Percentiles rank a stretch among this genome's conserved stretches.
phyloP scores from a whole-genome alignment of 2,113 vertebrate species.

The Chamaea fasciata region DNA sequence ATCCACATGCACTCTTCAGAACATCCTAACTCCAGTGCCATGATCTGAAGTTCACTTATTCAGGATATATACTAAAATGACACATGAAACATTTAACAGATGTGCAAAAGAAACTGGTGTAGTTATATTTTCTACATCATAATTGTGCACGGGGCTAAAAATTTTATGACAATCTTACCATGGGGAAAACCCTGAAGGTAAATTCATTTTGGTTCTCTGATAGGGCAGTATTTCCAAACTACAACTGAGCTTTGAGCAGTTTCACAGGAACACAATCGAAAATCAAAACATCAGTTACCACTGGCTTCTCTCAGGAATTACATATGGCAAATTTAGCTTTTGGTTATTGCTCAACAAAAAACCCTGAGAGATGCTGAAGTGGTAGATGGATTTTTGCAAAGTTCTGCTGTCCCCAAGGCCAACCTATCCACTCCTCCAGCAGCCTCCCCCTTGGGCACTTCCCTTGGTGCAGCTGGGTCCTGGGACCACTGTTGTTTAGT shows the following conservation, averaged over 20 bases:
- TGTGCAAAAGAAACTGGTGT: not conserved
- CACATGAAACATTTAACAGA: not conserved
- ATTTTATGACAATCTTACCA: not conserved
- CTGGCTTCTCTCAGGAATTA: conserved; percentile 10
- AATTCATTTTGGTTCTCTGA: not conserved
- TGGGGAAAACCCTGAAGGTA: not conserved
- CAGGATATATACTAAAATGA: not conserved
- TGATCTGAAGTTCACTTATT: not conserved
- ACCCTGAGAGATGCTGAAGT: not conserved
- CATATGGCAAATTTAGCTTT: conserved; percentile 11
- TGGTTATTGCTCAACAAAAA: conserved; percentile 35
- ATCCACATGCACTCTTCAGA: not conserved
- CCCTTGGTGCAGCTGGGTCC: not conserved
- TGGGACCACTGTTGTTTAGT: not conserved
- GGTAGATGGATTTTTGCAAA: not conserved
- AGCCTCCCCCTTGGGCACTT: not conserved
- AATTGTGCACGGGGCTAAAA: not conserved
- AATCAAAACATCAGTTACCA: conserved; percentile 21
- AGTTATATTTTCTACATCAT: not conserved
- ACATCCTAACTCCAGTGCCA: not conserved
- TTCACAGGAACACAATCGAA: not conserved
- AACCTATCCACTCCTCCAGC: not conserved
- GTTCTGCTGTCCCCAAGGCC: not conserved
- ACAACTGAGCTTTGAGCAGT: not conserved
- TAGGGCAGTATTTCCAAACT: not conserved